Percentiles rank a stretch among this genome's conserved stretches.
These are phyloP conservation scores for Oreamnos americanus DNA, from an alignment of 2,113 vertebrate species.

Conservation along the genomic window DNA sequence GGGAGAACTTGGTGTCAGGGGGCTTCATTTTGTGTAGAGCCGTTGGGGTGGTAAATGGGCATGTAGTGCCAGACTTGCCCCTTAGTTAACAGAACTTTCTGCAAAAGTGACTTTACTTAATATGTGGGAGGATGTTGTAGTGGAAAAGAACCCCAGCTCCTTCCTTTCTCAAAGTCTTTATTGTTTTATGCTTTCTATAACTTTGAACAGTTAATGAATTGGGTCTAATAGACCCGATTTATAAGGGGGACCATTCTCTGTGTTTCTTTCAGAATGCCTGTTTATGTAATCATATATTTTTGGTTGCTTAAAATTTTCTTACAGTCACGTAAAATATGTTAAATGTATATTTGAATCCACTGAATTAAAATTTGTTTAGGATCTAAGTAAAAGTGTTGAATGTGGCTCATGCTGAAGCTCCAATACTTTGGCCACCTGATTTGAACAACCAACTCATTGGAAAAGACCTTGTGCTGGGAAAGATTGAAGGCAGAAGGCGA, in stretches of 20 bases:
- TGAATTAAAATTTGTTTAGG: conserved; percentile 26
- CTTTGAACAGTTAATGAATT: not conserved
- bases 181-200: not conserved
- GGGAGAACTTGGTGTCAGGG: not conserved
- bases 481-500: not conserved
- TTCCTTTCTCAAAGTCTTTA: not conserved
- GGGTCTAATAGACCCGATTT: not conserved
- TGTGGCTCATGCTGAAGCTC: not conserved
- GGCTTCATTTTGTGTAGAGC: not conserved
- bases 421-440: not conserved
- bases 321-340: not conserved
- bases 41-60: not conserved
- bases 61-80: not conserved
- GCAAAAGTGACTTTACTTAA: not conserved
- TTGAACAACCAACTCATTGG: not conserved
- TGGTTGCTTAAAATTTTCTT: not conserved
- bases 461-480: not conserved
- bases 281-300: not conserved
- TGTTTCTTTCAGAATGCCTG: not conserved
- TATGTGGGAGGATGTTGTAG: not conserved
- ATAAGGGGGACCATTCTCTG: not conserved
- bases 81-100: not conserved
- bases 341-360: not conserved
- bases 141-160: not conserved
- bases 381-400: not conserved